Evolutionary conservation across 2,113 vertebrate species (phyloP).

Genomic region (Psilopogon haemacephalus): DNA sequence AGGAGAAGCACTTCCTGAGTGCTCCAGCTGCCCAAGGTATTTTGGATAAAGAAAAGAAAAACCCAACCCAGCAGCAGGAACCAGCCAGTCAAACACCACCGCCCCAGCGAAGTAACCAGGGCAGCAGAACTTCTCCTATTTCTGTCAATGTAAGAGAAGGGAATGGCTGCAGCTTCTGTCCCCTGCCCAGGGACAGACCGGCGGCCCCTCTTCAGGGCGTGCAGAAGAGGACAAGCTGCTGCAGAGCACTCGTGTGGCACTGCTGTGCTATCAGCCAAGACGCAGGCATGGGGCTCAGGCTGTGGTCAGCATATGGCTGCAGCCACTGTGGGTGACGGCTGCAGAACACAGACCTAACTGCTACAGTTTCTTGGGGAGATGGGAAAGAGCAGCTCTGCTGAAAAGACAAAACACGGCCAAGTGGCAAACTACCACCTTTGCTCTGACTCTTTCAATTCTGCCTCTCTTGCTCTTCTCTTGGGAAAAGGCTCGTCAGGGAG

Average conservation of each 20-base stretch:
- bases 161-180: background rate
- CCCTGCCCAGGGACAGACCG: background rate
- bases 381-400: background rate
- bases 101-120: background rate
- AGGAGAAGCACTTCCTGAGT: background rate
- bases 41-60: background rate
- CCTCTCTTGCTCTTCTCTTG: background rate
- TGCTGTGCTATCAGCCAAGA: background rate
- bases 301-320: background rate
- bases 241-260: accelerated
- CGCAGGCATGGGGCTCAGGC: background rate
- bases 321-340: background rate
- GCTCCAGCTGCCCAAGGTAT: background rate
- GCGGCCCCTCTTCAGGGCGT: accelerated
- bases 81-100: background rate
- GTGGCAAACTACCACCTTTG: background rate
- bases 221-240: background rate
- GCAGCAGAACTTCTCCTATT: background rate
- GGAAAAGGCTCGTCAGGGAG: background rate
- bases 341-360: background rate
- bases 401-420: background rate
- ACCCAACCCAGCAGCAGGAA: background rate
- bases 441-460: background rate
- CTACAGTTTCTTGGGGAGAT: background rate
- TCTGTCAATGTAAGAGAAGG: background rate